These are phyloP conservation scores for Ophthalmolycus amberensis DNA, from an alignment of 2,113 vertebrate genomes.

Conservation along the genomic window DNA sequence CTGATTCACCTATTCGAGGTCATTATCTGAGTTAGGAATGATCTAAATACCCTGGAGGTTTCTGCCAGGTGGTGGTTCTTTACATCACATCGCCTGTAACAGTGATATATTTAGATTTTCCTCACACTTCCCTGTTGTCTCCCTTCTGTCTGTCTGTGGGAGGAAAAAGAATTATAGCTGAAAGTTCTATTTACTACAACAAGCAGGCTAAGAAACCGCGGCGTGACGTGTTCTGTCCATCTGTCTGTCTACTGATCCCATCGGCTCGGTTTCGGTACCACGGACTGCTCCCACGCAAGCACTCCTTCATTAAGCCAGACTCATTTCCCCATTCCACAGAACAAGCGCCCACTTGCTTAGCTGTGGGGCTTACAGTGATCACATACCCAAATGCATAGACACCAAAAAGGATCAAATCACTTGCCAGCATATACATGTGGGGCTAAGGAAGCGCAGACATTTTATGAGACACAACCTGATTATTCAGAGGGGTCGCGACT, in stretches of 20 bases:
- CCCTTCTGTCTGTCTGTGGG: background rate
- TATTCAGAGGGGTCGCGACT: too few relatives aligned
- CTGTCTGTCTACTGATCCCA: background rate
- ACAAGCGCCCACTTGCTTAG: background rate
- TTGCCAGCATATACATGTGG: background rate
- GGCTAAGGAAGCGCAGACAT: background rate
- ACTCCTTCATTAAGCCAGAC: background rate
- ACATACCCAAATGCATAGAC: slow-evolving; percentile 4
- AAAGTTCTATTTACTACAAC: background rate
- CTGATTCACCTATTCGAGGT: too few relatives aligned
- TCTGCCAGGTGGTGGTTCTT: background rate
- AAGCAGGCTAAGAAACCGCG: background rate
- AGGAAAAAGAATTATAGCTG: background rate
- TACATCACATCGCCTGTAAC: background rate
- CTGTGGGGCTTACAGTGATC: background rate
- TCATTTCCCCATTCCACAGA: background rate
- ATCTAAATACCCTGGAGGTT: background rate
- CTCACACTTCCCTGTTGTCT: background rate
- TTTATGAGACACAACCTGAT: background rate
- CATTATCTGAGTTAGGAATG: background rate
- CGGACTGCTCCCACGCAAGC: background rate
- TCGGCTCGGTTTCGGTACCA: background rate
- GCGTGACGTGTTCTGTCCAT: background rate
- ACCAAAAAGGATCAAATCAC: slow-evolving; percentile 1
- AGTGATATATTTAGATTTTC: background rate